Conservation (phyloP, 2,113 vertebrate species). For the Entelurus aequoreus region DNA sequence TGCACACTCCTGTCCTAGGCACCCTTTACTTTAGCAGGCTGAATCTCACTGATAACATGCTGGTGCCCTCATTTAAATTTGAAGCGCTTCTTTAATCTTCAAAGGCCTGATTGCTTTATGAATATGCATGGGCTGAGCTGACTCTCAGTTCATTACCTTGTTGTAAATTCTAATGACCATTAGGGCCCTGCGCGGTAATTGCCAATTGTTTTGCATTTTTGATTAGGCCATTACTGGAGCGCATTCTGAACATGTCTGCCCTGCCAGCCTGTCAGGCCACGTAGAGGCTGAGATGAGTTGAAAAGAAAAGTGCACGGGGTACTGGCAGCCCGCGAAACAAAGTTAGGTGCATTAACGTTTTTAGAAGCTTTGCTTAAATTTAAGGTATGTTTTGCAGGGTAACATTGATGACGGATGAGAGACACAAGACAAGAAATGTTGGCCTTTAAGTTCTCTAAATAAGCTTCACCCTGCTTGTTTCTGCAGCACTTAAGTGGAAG, state of each 20-base stretch:
- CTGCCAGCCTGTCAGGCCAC: constrained; percentile 85
- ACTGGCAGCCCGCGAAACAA: constrained; percentile 24
- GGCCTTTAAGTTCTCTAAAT: constrained; percentile 40
- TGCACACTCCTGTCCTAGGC: constrained; percentile 59
- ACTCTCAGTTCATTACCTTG: constrained; percentile 99
- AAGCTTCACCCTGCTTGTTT: constrained; percentile 34
- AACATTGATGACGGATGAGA: constrained; percentile 10
- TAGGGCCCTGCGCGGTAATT: constrained; percentile 87
- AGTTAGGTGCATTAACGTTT: constrained; percentile 17
- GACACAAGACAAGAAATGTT: constrained; percentile 20
- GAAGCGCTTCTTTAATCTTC: constrained; percentile 99
- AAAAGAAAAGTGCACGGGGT: constrained; percentile 13
- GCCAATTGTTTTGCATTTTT: constrained; percentile 99
- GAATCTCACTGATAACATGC: constrained; percentile 99
- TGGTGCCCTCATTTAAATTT: constrained; percentile 99
- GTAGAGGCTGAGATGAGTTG: constrained; percentile 30
- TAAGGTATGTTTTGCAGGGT: constrained; percentile 20
- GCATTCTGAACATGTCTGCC: constrained; percentile 78
- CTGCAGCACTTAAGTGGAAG: constrained; percentile 53
- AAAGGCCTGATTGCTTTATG: constrained; percentile 99
- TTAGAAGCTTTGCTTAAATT: constrained; percentile 36
- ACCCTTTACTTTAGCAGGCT: constrained; percentile 88
- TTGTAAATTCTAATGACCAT: constrained; percentile 99
- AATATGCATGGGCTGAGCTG: constrained; percentile 99
- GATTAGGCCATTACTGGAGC: constrained; percentile 99